These are phyloP conservation scores for Frieseomelitta varia DNA, from an alignment of 1,140 invertebrate species.

Conservation along the genomic window DNA sequence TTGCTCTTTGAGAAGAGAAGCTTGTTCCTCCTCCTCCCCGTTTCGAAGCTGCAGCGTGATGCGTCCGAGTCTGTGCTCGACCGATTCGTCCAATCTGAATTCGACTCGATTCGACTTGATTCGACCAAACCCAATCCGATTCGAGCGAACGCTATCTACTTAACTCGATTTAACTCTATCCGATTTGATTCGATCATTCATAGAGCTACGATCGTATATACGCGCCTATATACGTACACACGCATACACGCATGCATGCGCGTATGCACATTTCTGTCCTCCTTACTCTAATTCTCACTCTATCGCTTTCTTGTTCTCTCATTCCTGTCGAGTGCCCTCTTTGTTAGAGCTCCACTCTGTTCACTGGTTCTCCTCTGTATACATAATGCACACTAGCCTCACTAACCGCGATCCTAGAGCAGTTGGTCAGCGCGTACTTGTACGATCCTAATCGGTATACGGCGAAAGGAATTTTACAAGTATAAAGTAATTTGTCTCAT, in stretches of 20 bases:
- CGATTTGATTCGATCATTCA: slow-evolving; percentile 13
- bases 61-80: background rate
- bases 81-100: background rate
- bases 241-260: background rate
- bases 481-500: background rate
- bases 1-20: too few relatives aligned
- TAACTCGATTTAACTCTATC: background rate
- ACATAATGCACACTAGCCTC: slow-evolving; percentile 75
- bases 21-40: background rate
- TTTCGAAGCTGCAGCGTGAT: background rate
- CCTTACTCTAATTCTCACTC: slow-evolving; percentile 9
- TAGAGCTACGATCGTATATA: background rate
- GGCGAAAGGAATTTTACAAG: slow-evolving; percentile 43
- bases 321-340: slow-evolving; percentile 30
- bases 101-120: background rate
- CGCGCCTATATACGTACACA: background rate
- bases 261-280: background rate
- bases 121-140: background rate
- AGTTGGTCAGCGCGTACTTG: slow-evolving; percentile 58
- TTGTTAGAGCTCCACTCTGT: slow-evolving; percentile 25
- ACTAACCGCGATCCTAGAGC: slow-evolving; percentile 77
- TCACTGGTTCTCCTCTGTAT: slow-evolving; percentile 71
- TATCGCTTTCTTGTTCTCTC: slow-evolving; percentile 15
- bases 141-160: background rate
- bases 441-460: slow-evolving; percentile 54